phyloP scores from a whole-genome alignment of 2,113 vertebrate species.

The Lagenorhynchus albirostris region DNA sequence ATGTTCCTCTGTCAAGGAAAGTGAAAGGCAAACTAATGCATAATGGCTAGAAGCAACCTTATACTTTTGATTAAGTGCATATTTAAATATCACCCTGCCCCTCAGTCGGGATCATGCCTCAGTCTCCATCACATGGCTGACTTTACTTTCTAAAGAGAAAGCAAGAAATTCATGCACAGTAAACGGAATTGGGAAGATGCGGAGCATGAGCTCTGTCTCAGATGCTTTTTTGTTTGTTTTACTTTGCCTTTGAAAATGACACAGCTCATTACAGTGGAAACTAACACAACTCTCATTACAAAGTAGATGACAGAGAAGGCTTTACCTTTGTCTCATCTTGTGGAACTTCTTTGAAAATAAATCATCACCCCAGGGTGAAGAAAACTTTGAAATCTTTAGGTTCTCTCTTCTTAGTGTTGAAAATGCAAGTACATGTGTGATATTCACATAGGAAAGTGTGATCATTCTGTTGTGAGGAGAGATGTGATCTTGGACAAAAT shows the following conservation, averaged over 20 bases:
- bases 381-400: neutral
- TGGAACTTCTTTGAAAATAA: neutral
- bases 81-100: neutral
- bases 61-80: neutral
- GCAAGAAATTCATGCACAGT: neutral
- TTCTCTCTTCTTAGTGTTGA: neutral
- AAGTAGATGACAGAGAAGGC: neutral
- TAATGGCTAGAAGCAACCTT: neutral
- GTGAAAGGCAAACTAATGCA: neutral
- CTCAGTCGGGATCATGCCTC: neutral
- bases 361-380: neutral
- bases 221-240: neutral
- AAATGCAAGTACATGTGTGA: neutral
- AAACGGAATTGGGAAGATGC: neutral
- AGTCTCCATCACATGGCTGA: neutral
- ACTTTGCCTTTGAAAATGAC: constrained; percentile 3
- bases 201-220: neutral
- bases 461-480: neutral
- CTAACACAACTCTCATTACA: neutral
- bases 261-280: neutral
- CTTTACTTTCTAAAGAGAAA: neutral
- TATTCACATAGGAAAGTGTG: neutral
- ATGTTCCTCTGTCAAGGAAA: neutral
- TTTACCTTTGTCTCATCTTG: neutral
- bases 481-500: neutral